phyloP scores from a whole-genome alignment of 1,140 invertebrate species.

The Zeugodacus cucurbitae region DNA sequence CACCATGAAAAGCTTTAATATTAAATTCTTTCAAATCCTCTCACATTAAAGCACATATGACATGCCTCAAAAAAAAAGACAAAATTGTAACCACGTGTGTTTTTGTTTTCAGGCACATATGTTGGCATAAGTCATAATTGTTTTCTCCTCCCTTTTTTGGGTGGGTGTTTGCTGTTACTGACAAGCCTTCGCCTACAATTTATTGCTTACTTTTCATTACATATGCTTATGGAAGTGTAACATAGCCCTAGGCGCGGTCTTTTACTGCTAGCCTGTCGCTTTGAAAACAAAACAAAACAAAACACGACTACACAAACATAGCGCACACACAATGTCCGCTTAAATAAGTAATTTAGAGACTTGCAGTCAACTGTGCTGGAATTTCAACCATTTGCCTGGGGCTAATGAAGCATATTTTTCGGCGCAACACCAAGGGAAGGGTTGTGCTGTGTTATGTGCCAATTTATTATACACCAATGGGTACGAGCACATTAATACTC shows the following conservation, averaged over 20 bases:
- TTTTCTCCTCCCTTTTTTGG: neutral
- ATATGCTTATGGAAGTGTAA: neutral
- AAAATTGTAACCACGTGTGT: no score
- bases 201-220: conserved; percentile 7
- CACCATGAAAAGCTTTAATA: no score
- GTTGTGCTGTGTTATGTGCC: no score
- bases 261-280: neutral
- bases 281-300: neutral
- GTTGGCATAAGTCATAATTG: neutral
- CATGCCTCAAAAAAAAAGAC: no score
- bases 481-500: no score
- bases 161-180: neutral
- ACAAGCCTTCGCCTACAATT: neutral
- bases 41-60: no score
- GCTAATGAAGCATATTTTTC: neutral
- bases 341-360: neutral
- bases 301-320: neutral
- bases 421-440: neutral
- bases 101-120: no score
- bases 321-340: neutral
- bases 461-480: no score
- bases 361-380: neutral
- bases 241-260: neutral
- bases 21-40: no score
- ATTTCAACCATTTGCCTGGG: neutral